These are phyloP conservation scores for Blomia tropicalis DNA, from an alignment of 2,888 invertebrate genomes.

Conservation along the genomic window DNA sequence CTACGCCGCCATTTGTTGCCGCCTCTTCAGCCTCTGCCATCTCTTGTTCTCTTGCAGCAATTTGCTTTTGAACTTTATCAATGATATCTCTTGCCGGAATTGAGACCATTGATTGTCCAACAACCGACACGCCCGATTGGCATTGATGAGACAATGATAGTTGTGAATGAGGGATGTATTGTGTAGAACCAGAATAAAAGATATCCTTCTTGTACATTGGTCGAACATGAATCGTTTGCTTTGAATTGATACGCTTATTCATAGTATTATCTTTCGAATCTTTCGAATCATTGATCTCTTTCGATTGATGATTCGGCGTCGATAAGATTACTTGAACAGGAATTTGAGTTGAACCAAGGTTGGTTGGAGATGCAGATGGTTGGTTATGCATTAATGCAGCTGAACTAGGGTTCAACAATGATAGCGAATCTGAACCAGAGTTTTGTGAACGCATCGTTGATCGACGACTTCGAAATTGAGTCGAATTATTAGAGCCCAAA, in stretches of 20 bases:
- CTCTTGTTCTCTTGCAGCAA: slow-evolving; percentile 34
- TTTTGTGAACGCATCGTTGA: not conserved
- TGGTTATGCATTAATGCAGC: no score
- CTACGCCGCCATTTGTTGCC: slow-evolving; percentile 10
- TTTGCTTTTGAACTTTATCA: slow-evolving; percentile 22
- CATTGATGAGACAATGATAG: slow-evolving; percentile 37
- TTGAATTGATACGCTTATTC: slow-evolving; percentile 2
- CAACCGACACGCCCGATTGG: slow-evolving; percentile 64
- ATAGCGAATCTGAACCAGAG: not conserved
- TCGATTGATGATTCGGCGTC: slow-evolving; percentile 4
- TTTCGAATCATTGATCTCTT: not conserved
- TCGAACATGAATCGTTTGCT: slow-evolving; percentile 42
- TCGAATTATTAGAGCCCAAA: not conserved
- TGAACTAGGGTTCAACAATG: slow-evolving; percentile 1
- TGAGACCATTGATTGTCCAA: slow-evolving; percentile 67
- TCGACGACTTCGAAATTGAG: not conserved
- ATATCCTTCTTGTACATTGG: slow-evolving; percentile 89
- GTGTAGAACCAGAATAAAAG: slow-evolving; percentile 88
- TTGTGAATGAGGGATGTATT: slow-evolving; percentile 70
- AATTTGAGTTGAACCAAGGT: not conserved
- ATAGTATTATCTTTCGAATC: not conserved
- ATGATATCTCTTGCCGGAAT: slow-evolving; percentile 43
- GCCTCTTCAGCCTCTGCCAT: slow-evolving; percentile 21
- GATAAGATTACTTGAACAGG: slow-evolving; percentile 21
- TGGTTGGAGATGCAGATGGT: not conserved